Percentiles rank a stretch among this genome's conserved stretches.
Conservation (phyloP, 2,113 vertebrate species). For the Antennarius striatus region DNA sequence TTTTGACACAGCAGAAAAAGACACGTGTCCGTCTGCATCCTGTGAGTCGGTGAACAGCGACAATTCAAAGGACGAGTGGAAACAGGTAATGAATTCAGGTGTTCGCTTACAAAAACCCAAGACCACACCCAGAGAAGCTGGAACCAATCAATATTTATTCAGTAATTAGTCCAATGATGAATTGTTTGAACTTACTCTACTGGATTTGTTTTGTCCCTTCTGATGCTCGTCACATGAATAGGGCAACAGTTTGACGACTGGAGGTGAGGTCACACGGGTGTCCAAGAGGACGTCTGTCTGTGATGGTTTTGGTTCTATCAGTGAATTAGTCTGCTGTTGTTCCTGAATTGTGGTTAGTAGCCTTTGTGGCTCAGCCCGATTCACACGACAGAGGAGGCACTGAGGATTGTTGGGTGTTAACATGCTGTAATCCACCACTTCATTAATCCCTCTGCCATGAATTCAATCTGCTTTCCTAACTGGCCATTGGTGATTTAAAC, state of each 20-base stretch:
- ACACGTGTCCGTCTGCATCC: slow-evolving; percentile 29
- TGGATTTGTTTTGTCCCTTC: too few relatives aligned
- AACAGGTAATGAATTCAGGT: slow-evolving; percentile 77
- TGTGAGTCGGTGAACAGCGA: slow-evolving; percentile 60
- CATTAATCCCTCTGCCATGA: slow-evolving; percentile 45
- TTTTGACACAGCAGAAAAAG: background rate
- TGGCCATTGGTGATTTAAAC: background rate
- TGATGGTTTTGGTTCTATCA: too few relatives aligned
- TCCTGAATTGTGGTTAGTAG: background rate
- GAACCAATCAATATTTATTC: too few relatives aligned
- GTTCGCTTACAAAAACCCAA: background rate
- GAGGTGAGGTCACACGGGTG: too few relatives aligned
- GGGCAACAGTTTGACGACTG: too few relatives aligned
- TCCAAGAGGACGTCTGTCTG: too few relatives aligned
- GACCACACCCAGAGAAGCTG: too few relatives aligned
- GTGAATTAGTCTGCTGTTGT: too few relatives aligned
- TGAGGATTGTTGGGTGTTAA: background rate
- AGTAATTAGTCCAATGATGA: too few relatives aligned
- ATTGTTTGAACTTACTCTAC: too few relatives aligned
- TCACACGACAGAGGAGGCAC: background rate
- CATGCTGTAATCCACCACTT: slow-evolving; percentile 44
- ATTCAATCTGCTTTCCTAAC: slow-evolving; percentile 30
- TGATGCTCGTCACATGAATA: too few relatives aligned
- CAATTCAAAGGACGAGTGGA: slow-evolving; percentile 79
- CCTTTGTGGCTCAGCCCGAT: background rate